Evolutionary conservation across 35 echinoderm and acorn worm species (phyloP).

Genomic region (Heliocidaris erythrogramma): DNA sequence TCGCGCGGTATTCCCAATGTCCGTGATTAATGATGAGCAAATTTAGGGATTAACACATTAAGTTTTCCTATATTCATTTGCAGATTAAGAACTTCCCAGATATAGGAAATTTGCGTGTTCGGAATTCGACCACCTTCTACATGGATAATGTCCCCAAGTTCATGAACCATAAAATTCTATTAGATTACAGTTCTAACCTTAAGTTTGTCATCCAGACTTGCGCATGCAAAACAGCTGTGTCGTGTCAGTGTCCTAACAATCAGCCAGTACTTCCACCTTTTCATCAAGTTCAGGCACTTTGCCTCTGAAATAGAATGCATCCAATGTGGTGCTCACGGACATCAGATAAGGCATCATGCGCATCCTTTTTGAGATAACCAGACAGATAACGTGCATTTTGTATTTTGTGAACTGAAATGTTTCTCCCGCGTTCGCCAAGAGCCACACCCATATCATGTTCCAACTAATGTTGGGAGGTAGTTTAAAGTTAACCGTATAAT

Average conservation of each 20-base stretch:
- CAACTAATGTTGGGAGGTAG: too few relatives aligned
- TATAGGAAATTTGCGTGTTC: background rate
- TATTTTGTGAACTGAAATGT: background rate
- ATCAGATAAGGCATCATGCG: background rate
- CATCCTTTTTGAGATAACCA: background rate
- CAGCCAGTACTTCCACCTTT: background rate
- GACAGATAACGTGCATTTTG: background rate
- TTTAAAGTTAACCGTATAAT: too few relatives aligned
- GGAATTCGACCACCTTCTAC: background rate
- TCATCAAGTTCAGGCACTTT: background rate
- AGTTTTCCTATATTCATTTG: too few relatives aligned
- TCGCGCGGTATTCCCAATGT: too few relatives aligned
- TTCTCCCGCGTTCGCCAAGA: background rate
- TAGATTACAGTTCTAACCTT: background rate
- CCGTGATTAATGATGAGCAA: too few relatives aligned
- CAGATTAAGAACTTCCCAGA: background rate
- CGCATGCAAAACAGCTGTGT: background rate
- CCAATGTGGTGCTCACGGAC: background rate
- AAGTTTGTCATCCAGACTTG: background rate
- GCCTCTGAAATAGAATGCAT: constrained; percentile 2
- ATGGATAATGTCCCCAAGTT: background rate
- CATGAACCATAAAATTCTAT: background rate
- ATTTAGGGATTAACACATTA: too few relatives aligned
- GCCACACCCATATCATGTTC: background rate
- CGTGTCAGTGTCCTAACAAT: background rate